Evolutionary conservation across 2,888 invertebrate genomes (phyloP).

Genomic region (Aquatica leii): DNA sequence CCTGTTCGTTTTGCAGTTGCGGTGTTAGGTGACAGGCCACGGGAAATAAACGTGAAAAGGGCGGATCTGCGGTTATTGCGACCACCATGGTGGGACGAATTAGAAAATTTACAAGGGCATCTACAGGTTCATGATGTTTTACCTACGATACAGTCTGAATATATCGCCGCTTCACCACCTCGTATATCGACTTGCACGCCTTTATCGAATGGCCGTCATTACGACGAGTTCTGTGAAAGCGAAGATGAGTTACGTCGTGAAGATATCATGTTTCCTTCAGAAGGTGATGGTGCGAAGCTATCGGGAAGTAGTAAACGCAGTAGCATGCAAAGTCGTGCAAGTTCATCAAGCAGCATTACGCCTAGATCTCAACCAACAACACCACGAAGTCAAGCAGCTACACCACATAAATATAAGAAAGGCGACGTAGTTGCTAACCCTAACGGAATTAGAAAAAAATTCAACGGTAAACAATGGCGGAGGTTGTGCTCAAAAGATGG

Average conservation of each 20-base stretch:
- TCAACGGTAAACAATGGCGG: constrained; percentile 99
- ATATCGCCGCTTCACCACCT: constrained; percentile 69
- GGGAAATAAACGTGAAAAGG: constrained; percentile 78
- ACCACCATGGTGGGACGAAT: constrained; percentile 97
- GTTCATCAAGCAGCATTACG: constrained; percentile 89
- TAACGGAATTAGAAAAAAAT: constrained; percentile 97
- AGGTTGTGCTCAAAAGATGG: constrained; percentile 95
- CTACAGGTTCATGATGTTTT: constrained; percentile 37
- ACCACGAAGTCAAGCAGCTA: constrained; percentile 85
- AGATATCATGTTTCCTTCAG: constrained; percentile 83
- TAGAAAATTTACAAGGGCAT: constrained; percentile 68
- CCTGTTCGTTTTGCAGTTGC: constrained; percentile 76
- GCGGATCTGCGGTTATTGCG: constrained; percentile 89
- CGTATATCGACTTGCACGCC: constrained; percentile 63
- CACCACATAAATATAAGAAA: constrained; percentile 96
- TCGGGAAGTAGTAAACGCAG: constrained; percentile 88
- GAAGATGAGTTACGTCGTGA: constrained; percentile 89
- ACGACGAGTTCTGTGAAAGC: constrained; percentile 85
- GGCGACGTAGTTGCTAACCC: constrained; percentile 95
- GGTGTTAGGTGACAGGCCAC: constrained; percentile 62
- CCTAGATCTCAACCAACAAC: constrained; percentile 92
- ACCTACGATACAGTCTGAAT: constrained; percentile 53
- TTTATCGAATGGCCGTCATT: constrained; percentile 70
- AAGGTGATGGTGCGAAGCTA: constrained; percentile 78
- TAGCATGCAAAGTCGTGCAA: constrained; percentile 91